Evolutionary conservation across 1,140 invertebrate genomes (phyloP).

Genomic region (Triops cancriformis): DNA sequence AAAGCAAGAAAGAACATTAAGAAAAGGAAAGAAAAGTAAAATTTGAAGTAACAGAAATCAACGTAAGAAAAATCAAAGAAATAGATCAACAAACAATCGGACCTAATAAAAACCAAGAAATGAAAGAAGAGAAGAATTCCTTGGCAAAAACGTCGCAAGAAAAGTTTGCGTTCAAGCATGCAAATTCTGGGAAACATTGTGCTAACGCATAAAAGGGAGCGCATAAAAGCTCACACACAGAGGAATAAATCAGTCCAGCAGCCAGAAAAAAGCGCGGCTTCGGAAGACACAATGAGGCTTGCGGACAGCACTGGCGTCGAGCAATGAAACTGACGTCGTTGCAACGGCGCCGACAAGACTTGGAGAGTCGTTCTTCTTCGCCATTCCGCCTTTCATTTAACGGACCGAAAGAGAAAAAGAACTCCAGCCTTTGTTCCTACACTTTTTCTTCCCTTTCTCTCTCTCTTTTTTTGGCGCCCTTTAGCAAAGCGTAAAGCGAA

Average conservation of each 20-base stretch:
- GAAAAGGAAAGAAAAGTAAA: too few relatives aligned
- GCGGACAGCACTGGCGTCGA: constrained; percentile 1
- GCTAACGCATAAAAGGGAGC: too few relatives aligned
- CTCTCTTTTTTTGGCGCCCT: neutral
- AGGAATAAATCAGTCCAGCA: too few relatives aligned
- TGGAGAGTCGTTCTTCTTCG: constrained; percentile 12
- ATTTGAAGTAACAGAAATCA: too few relatives aligned
- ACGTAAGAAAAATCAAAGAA: too few relatives aligned
- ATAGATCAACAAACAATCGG: neutral
- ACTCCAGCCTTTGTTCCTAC: neutral
- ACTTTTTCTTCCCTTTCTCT: neutral
- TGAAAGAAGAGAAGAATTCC: neutral
- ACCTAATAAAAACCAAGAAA: neutral
- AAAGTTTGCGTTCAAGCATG: too few relatives aligned
- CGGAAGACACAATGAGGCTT: too few relatives aligned
- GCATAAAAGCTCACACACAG: too few relatives aligned
- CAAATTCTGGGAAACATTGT: too few relatives aligned
- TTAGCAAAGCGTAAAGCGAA: neutral
- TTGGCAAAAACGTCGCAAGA: too few relatives aligned
- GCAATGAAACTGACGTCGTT: constrained; percentile 7
- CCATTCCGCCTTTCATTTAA: neutral
- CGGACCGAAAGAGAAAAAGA: neutral
- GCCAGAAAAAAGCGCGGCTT: too few relatives aligned
- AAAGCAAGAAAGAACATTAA: neutral
- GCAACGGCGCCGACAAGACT: constrained; percentile 8